These are phyloP conservation scores for Porites australiensis DNA, from an alignment of 64 coral and sea anemone genomes.

Conservation along the genomic window DNA sequence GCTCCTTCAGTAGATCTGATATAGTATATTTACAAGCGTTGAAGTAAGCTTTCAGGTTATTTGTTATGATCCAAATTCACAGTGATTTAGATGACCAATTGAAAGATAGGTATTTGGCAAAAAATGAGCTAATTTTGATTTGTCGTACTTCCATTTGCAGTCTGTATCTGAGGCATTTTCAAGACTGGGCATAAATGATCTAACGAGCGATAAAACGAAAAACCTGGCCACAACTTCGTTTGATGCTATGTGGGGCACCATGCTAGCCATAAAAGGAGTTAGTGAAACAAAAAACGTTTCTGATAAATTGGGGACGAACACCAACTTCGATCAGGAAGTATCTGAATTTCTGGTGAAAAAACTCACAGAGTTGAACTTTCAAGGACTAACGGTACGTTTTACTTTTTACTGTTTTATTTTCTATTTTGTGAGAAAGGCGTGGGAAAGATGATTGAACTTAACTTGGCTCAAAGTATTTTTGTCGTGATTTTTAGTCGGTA, in stretches of 20 bases:
- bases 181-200: conserved; percentile 5
- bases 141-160: not conserved
- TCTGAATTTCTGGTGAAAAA: not conserved
- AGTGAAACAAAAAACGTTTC: not conserved
- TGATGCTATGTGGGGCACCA: conserved; percentile 48
- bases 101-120: not conserved
- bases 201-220: not conserved
- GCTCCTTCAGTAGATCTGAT: too few species aligned
- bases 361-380: conserved; percentile 5
- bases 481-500: too few species aligned
- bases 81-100: too few species aligned
- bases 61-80: too few species aligned
- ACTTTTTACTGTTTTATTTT: not conserved
- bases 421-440: too few species aligned
- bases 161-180: not conserved
- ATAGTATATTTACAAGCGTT: too few species aligned
- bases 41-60: too few species aligned
- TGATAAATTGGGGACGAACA: not conserved
- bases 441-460: too few species aligned
- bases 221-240: not conserved
- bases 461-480: too few species aligned
- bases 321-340: not conserved
- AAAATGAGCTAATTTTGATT: not conserved
- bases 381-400: conserved; percentile 41
- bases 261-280: conserved; percentile 24